Evolutionary conservation across 2,113 vertebrate species (phyloP), one percentile per base, ranked within the genome.

Genomic region (Anolis carolinensis): DNA sequence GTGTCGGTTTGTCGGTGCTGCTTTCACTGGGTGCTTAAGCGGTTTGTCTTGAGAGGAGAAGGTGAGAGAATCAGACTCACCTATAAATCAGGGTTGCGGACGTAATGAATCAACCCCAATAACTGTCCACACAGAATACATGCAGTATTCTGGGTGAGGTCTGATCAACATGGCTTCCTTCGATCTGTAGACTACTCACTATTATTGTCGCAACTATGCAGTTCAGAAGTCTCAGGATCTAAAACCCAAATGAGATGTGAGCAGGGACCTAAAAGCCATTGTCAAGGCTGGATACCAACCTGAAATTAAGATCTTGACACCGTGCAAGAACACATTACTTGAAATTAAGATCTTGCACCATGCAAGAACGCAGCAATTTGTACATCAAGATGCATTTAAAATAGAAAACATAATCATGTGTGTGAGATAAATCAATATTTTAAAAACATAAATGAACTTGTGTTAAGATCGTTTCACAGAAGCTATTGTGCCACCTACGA

Each of bases 221-320:
- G 55, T 59, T 59, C 55, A 59, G 18, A 59, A 59, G 13, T 18
- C 55, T 59, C 14, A 14, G 18, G 55, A 1, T 59, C 77, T 79
- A 74, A 85, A 80, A 84, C 68, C 11, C 1, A n/a, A 27, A 7
- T 7, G 23, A 10, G 1, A 8, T 27, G 20, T 7, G 52, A 74
- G 52, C 27, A 39, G 74, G 1, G 79, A 48, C 27, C 21, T 14
- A 89, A 34, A 67, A 92, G 86, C 13, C 72, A 88, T 87, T 44
- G 36, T 21, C 36, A 23, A 25, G 21, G 3, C 23, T 3, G 20
- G 21, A 9, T 74, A 21, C 20, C 72, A 74, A 9, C 34, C 23
- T 75, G 39, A 50, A 75, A 48, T 48, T 30, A 27, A 25, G 7
- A 23, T 10, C 11, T 3, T 25, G 36, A n/a, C 5, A 50, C 23